Percentiles rank a stretch among this genome's conserved stretches.
phyloP scores from a whole-genome alignment of 2,797 vertebrate genomes.

The Lagodon rhomboides region DNA sequence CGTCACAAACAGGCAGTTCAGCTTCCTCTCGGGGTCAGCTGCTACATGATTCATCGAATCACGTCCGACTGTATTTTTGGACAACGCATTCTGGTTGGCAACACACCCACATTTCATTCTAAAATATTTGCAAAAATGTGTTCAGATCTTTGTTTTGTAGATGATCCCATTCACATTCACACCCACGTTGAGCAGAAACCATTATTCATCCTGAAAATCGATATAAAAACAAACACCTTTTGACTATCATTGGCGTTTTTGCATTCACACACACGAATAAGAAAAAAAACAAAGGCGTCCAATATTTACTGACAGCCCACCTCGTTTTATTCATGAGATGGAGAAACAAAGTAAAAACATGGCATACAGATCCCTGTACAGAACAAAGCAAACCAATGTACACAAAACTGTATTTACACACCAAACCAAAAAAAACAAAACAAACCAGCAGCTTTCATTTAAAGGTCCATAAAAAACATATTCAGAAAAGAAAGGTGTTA shows the following conservation, averaged over 20 bases:
- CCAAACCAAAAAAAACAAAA: slow-evolving; percentile 48
- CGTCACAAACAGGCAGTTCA: neutral
- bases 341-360: slow-evolving; percentile 59
- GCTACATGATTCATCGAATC: neutral
- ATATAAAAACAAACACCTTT: neutral
- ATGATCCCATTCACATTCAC: neutral
- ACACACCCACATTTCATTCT: neutral
- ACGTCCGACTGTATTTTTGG: neutral
- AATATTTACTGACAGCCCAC: slow-evolving; percentile 29
- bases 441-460: slow-evolving; percentile 20
- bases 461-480: slow-evolving; percentile 29
- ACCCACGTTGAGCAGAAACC: neutral
- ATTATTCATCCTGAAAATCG: neutral
- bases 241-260: slow-evolving; percentile 5
- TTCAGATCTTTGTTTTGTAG: neutral
- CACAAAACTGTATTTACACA: slow-evolving; percentile 61
- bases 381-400: slow-evolving; percentile 49
- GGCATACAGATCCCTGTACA: slow-evolving; percentile 50
- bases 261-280: slow-evolving; percentile 7
- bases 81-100: neutral
- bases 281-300: slow-evolving; percentile 22
- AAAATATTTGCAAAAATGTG: neutral
- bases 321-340: slow-evolving; percentile 61
- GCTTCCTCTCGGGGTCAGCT: neutral
- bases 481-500: slow-evolving; percentile 14